These are phyloP conservation scores for Megaceryle torquata DNA, from an alignment of 2,113 vertebrate species.

Conservation along the genomic window DNA sequence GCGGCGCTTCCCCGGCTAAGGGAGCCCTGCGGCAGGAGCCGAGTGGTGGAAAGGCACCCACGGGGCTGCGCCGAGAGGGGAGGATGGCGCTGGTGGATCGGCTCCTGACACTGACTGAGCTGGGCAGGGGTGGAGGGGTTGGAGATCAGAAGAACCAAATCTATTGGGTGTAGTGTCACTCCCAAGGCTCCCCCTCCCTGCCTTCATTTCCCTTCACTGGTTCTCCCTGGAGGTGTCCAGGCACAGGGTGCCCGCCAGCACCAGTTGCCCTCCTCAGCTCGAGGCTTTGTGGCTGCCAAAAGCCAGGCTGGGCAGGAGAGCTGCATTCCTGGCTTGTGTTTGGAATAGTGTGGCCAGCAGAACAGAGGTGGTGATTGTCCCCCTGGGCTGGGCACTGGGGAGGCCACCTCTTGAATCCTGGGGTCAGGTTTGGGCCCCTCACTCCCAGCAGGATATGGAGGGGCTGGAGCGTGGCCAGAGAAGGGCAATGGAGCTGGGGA, in stretches of 20 bases:
- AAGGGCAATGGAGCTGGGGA: not conserved
- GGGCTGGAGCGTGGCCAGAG: not conserved
- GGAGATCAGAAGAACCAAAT: not conserved
- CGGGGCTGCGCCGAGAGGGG: not conserved
- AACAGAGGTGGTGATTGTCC: not conserved
- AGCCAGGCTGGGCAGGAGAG: not conserved
- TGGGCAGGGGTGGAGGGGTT: not conserved
- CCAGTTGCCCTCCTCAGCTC: fast-evolving
- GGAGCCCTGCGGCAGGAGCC: not conserved
- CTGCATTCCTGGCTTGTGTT: not conserved
- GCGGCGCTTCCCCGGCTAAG: not conserved
- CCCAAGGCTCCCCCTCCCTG: not conserved
- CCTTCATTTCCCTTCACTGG: fast-evolving
- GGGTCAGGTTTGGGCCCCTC: not conserved
- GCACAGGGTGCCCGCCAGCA: not conserved
- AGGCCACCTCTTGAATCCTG: not conserved
- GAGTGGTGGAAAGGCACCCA: not conserved
- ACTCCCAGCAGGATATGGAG: not conserved
- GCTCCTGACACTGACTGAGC: not conserved
- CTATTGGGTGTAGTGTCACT: not conserved
- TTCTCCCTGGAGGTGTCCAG: not conserved
- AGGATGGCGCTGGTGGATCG: not conserved
- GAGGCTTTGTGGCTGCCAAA: not conserved
- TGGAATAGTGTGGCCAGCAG: not conserved
- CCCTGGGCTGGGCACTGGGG: not conserved